Base-by-base conservation (phyloP, 92 coral and sea anemone genomes). In the Phenganax marumi region DNA sequence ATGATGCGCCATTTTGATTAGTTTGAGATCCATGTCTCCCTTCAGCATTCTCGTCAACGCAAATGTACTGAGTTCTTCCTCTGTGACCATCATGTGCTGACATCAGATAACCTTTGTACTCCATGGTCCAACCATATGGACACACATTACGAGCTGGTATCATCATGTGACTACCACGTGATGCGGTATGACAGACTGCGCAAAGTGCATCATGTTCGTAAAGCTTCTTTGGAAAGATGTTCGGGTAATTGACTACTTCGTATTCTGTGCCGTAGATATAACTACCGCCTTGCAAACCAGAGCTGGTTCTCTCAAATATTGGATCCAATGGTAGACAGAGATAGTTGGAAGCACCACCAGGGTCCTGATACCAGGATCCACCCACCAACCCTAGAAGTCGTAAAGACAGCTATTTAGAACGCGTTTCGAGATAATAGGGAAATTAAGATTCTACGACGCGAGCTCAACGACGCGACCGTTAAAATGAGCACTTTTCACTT, bases 101-200 rank as follows among this genome's bases (percentile, higher is more conserved):
- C 91, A 90, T 88, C 65, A 90, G 80, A 55, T 90, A 90, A 64
- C 93, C 93, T 73, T 85, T 76, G 82, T 90, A 90, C 86, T 90
- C 90, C 62, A 80, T 62, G 75, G 88, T 87, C 92, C 87, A 89
- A 55, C 90, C 92, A 43, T 86, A 54, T 47, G 92, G 90, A 83
- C 92, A 86, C 55, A 52, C 83, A 76, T 86, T 83, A 22, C 88
- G 81, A 9, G 88, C 92, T 12, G 91, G 90, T 25, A 87, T 84
- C 90, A 87, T 90, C 61, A 90, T 53, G 85, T 87, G 80, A 39
- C 88, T 33, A 10, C 88, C 87, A 64, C 92, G 88, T 66, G 90
- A 84, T 54, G 75, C 53, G 84, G 88, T 86, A 53, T 90, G 81
- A 75, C 92, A 90, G 55, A 84, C 90, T 12, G 87, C 86, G 73